Percentiles rank a stretch among this genome's conserved stretches.
Conservation (phyloP, 2,113 vertebrate genomes). For the Hypanus sabinus region DNA sequence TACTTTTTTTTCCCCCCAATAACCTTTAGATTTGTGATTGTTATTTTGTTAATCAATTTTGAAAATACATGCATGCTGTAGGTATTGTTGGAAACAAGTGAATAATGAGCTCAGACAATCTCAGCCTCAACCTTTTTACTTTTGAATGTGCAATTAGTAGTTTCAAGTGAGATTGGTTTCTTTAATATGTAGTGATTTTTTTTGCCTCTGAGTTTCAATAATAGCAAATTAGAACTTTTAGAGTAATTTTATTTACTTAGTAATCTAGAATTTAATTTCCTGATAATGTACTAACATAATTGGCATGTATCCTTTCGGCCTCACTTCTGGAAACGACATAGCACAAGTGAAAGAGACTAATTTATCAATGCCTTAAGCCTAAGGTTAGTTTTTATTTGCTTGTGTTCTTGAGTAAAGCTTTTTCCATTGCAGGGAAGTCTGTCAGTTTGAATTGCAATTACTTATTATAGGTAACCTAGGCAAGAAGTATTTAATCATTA, state of each 20-base stretch:
- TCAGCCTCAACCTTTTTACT: neutral
- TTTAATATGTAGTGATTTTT: slow-evolving; percentile 2
- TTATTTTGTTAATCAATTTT: neutral
- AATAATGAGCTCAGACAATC: neutral
- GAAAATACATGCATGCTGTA: neutral
- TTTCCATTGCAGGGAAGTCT: neutral
- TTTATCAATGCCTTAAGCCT: neutral
- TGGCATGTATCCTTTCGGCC: neutral
- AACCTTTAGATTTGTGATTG: too few relatives aligned
- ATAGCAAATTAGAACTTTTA: neutral
- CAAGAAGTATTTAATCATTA: neutral
- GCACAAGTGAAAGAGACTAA: neutral
- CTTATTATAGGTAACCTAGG: neutral
- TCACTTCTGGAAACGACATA: neutral
- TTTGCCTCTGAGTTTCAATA: neutral
- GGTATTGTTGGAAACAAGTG: neutral
- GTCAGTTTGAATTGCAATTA: neutral
- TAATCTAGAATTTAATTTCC: too few relatives aligned
- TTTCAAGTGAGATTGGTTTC: neutral
- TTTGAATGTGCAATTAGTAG: neutral
- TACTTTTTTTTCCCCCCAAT: neutral
- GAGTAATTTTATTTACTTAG: neutral
- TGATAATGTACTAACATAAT: neutral
- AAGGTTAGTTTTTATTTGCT: neutral
- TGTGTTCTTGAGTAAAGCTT: neutral